phyloP scores from a whole-genome alignment of 2,888 invertebrate species.

The Odontocolon sp. region DNA sequence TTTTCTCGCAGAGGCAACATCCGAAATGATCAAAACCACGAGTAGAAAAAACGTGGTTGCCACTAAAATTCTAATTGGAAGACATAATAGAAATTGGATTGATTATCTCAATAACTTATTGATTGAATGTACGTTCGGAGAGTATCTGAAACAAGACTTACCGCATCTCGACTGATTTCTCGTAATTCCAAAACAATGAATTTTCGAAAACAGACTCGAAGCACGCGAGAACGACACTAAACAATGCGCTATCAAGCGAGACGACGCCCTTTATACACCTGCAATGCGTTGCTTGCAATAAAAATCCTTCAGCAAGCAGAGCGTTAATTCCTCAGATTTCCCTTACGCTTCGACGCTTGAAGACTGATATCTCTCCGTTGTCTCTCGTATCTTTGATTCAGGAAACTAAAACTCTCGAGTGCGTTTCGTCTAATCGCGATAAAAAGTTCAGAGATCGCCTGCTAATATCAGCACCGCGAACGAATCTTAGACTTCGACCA shows the following conservation, averaged over 20 bases:
- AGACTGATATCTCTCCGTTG: slow-evolving; percentile 11
- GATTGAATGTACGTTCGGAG: background rate
- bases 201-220: background rate
- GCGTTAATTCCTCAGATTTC: slow-evolving; percentile 17
- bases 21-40: slow-evolving; percentile 41
- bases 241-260: slow-evolving; percentile 42
- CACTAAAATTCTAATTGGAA: slow-evolving; percentile 35
- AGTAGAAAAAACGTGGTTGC: slow-evolving; percentile 33
- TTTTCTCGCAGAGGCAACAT: slow-evolving; percentile 47
- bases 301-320: slow-evolving; percentile 48
- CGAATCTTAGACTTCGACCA: background rate
- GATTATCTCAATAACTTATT: too few species aligned
- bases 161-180: slow-evolving; percentile 38
- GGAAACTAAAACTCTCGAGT: background rate
- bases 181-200: too few species aligned
- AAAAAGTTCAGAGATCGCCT: background rate
- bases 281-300: too few species aligned
- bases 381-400: background rate
- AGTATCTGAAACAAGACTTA: slow-evolving; percentile 11
- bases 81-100: background rate
- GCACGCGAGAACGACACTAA: slow-evolving; percentile 5
- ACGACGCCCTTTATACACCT: slow-evolving; percentile 44
- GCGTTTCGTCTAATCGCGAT: background rate
- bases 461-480: background rate
- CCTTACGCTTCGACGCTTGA: background rate